These are phyloP conservation scores for Amia ocellicauda DNA, from an alignment of 2,113 vertebrate genomes.

Conservation along the genomic window DNA sequence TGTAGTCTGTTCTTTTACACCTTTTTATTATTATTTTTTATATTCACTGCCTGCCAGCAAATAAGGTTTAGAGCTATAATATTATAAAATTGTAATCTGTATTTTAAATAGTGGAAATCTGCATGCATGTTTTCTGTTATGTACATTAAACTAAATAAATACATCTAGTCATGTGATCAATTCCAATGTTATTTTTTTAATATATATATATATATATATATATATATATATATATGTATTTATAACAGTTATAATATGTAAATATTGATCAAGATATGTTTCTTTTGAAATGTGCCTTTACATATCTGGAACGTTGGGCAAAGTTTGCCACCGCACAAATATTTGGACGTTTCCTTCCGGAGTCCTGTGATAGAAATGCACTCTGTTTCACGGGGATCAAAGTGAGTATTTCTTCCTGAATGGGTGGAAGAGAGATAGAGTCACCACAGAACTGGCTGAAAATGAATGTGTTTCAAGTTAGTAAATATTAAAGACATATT, in stretches of 20 bases:
- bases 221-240: too few relatives aligned
- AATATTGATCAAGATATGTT: slow-evolving; percentile 3
- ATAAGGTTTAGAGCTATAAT: too few relatives aligned
- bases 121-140: too few relatives aligned
- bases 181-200: neutral
- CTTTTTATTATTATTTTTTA: too few relatives aligned
- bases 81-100: too few relatives aligned
- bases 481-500: slow-evolving; percentile 37
- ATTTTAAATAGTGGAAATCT: too few relatives aligned
- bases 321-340: slow-evolving; percentile 17
- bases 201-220: too few relatives aligned
- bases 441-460: slow-evolving; percentile 12
- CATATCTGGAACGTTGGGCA: slow-evolving; percentile 5
- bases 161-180: too few relatives aligned
- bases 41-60: too few relatives aligned
- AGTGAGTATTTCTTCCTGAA: slow-evolving; percentile 28
- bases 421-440: neutral
- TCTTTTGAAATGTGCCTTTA: neutral
- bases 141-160: too few relatives aligned
- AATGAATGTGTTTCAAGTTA: slow-evolving; percentile 27
- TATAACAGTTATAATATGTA: neutral
- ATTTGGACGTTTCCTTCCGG: slow-evolving; percentile 7
- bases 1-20: too few relatives aligned
- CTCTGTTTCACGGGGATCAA: slow-evolving; percentile 21
- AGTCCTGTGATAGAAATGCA: slow-evolving; percentile 6